Evolutionary conservation across 2,797 vertebrate genomes (phyloP), one percentile per base, ranked within the genome.

Genomic region (Anguilla obscura): DNA sequence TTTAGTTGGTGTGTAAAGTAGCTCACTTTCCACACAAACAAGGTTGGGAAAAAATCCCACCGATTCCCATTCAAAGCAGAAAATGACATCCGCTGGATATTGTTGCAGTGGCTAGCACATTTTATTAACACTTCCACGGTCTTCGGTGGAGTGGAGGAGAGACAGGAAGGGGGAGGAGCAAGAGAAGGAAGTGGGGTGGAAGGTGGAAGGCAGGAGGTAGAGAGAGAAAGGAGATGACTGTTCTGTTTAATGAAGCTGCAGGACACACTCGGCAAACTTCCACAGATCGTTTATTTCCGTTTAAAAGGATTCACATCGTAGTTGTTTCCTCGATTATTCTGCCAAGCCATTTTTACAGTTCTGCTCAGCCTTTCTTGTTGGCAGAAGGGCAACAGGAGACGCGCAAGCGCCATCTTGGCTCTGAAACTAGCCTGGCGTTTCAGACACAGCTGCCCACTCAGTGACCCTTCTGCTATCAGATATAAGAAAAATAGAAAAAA

Each of bases 291-390:
- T 74, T 74, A 74, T 74, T 74, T 74, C 36, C 33, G 16, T 36
- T 74, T 30, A 74, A 74, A 74, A 14, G 27, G 33, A 74, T 74
- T 74, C 71, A 36, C 33, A 40, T 79, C 74, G n/a, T 79, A 79
- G 74, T 79, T 4, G 40, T 36, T 40, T 33, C 14, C 3, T 40
- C 5, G 30, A 21, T 74, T 74, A 10, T 74, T 4, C 69, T 79
- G 74, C 6, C 33, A 5, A 16, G 40, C 40, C 14, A 36, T 3
- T 79, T 79, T 21, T 79, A 79, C 33, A 18, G 33, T 79, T 7
- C 12, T 36, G 40, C 24, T 79, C 33, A 16, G 33, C 40, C 36
- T 36, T 36, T 21, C 2, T 33, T 40, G 74, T 40, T 16, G 33
- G 33, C 24, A 66, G 63, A 66, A 9, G 63, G 14, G 63, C 63